Evolutionary conservation across 2,113 vertebrate species (phyloP).

Genomic region (Pipra filicauda): DNA sequence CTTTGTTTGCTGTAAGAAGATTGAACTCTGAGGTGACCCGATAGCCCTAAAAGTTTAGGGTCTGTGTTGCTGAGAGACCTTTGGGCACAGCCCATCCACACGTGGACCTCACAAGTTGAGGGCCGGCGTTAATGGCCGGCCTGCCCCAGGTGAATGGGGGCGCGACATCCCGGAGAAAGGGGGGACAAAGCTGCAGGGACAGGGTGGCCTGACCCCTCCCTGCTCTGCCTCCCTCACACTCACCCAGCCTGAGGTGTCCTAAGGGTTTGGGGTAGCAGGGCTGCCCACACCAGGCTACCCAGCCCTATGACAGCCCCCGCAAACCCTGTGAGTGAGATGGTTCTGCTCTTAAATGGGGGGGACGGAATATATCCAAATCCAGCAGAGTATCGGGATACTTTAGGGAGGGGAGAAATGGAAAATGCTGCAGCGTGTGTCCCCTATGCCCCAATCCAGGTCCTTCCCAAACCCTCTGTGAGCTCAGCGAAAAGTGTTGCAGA

Average conservation of each 20-base stretch:
- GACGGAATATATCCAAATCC: rapidly evolving
- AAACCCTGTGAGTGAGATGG: rapidly evolving
- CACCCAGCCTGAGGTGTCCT: rapidly evolving
- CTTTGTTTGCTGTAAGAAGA: constrained; percentile 77
- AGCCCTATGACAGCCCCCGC: neutral
- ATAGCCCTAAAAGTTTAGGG: constrained; percentile 73
- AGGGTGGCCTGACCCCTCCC: neutral
- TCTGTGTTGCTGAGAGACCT: constrained; percentile 69
- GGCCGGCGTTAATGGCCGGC: neutral
- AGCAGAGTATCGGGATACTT: neutral
- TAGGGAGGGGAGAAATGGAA: neutral
- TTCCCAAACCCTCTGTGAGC: rapidly evolving
- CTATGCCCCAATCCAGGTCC: rapidly evolving
- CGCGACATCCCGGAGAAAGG: rapidly evolving
- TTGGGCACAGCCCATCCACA: constrained; percentile 23
- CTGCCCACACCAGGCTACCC: neutral
- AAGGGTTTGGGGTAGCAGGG: neutral
- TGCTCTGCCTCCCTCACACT: neutral
- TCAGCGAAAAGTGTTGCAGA: neutral
- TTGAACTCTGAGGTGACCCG: constrained; percentile 70
- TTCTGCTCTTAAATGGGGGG: neutral
- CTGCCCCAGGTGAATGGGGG: neutral
- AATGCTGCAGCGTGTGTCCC: rapidly evolving
- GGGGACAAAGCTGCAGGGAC: neutral
- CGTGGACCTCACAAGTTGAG: constrained; percentile 74